These are phyloP conservation scores for Caracal caracal DNA, from an alignment of 2,113 vertebrate genomes.

Conservation along the genomic window DNA sequence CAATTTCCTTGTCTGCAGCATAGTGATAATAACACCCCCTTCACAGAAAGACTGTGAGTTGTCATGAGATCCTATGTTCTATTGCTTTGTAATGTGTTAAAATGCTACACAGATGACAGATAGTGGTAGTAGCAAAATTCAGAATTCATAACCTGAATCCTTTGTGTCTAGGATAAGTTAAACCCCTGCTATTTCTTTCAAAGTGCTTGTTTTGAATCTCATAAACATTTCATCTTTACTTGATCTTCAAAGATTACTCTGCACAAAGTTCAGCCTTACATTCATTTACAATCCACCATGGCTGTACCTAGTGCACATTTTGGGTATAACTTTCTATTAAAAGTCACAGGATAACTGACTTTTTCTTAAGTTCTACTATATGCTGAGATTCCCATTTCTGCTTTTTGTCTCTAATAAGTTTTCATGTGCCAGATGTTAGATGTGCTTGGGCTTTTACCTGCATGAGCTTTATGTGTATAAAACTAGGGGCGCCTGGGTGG, in stretches of 20 bases:
- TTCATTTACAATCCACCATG: background rate
- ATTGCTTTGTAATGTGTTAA: background rate
- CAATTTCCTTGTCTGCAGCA: background rate
- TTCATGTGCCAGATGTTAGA: background rate
- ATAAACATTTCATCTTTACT: background rate
- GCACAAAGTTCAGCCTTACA: background rate
- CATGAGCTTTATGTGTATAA: background rate
- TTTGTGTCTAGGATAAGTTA: background rate
- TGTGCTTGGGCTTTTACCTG: background rate
- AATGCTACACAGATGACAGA: background rate
- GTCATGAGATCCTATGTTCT: background rate
- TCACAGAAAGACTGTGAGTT: background rate
- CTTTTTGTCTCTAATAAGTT: slow-evolving; percentile 15
- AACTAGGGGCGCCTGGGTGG: background rate
- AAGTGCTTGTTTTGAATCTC: slow-evolving; percentile 4
- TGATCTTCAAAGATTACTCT: background rate
- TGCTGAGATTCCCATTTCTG: background rate
- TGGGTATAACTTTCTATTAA: background rate
- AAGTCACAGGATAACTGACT: background rate
- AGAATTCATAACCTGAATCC: background rate
- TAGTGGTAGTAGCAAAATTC: background rate
- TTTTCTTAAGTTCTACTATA: background rate
- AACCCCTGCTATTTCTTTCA: background rate
- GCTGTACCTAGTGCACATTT: background rate
- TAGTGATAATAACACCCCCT: background rate